Base-by-base conservation (phyloP, 2,888 invertebrate genomes). In the Ochropleura leucogaster region DNA sequence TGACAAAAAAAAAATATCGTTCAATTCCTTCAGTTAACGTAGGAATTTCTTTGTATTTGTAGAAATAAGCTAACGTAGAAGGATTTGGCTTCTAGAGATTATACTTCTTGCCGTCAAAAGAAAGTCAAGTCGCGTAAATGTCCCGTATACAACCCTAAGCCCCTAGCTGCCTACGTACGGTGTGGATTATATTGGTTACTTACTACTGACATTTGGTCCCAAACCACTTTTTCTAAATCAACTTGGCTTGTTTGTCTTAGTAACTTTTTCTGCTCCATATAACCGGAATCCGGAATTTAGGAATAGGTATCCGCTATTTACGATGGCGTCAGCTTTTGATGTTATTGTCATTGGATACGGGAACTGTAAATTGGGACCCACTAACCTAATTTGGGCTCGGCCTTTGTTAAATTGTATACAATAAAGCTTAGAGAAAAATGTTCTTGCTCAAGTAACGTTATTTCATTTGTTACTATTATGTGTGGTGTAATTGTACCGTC, bases 181-280 rank as follows among this genome's bases (percentile, higher is more conserved):
- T 76, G 57, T 51, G 62, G 66, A 76, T 64, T 64, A 49, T 70
- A n/a, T 72, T 51, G 65, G 51, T 63, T 7, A 64, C 49, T 60
- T 79, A 53, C 57, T 42, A n/a, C 55, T 64, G 51, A 59, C 18
- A 53, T 79, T 78, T 69, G 46, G 72, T 72, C 69, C 73, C 72
- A 86, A 86, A 85, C 72, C 79, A 82, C 67, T 77, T 79, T 83
- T 79, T 79, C 69, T 72, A 82, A 84, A 86, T 82, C 67, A 81
- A 82, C 79, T 83, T 80, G 62, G 63, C 66, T 85, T 85, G 84
- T 86, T 85, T 80, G 79, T 76, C 72, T 59, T 78, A 72, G n/a
- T 30, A 30, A 30, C 55, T 57, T 12, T 14, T 74, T 51, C 67
- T 70, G 77, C 70, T 82, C 69, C 66, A 79, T 42, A 68, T 64